Evolutionary conservation across 2,888 invertebrate species (phyloP).

Genomic region (Cantharis flavilabris): DNA sequence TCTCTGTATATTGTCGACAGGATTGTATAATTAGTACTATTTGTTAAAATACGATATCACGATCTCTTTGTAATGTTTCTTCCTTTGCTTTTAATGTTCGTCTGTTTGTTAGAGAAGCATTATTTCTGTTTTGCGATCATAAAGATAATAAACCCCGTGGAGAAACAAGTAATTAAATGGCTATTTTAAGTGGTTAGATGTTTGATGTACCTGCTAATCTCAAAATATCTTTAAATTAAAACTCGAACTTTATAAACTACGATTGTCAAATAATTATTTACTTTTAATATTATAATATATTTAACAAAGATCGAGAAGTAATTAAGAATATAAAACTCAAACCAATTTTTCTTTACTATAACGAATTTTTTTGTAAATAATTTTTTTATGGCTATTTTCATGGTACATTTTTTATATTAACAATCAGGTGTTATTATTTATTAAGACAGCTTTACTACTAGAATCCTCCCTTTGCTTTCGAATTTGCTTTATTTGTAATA

Average conservation of each 20-base stretch:
- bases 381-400: too few relatives aligned
- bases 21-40: conserved; percentile 24
- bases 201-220: not conserved
- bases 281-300: not conserved
- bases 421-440: too few relatives aligned
- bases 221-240: not conserved
- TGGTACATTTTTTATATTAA: too few relatives aligned
- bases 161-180: conserved; percentile 3
- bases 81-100: conserved; percentile 18
- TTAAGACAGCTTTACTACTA: too few relatives aligned
- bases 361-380: not conserved
- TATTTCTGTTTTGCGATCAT: conserved; percentile 20
- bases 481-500: not conserved
- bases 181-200: conserved; percentile 3
- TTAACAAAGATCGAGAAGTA: not conserved
- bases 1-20: conserved; percentile 15
- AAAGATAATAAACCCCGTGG: conserved; percentile 2
- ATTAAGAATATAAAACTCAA: not conserved
- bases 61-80: conserved; percentile 24
- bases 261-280: not conserved
- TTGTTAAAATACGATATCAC: conserved; percentile 27
- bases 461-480: not conserved
- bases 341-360: not conserved
- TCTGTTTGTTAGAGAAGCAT: conserved; percentile 14
- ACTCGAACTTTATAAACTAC: not conserved